Evolutionary conservation across 2,113 vertebrate species (phyloP), one percentile per base, ranked within the genome.

Genomic region (Epinephelus lanceolatus): DNA sequence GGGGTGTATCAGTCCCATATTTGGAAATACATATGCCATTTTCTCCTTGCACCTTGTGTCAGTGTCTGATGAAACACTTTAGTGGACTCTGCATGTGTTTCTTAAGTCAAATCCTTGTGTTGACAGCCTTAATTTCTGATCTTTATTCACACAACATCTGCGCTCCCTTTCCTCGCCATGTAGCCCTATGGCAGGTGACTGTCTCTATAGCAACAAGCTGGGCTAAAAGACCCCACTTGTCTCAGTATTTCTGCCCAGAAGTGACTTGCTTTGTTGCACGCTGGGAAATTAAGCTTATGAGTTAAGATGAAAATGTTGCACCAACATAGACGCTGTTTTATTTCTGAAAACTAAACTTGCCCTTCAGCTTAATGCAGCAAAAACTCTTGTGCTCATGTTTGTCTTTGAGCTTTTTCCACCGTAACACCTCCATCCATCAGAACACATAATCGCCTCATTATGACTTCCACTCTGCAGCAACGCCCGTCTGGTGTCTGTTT

Each of bases 151-250:
- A 12, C 23, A 19, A 21, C 37, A 33, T 71, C 47, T 42, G 7
- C 4, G 4, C 25, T 47, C 25, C 4, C 21, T 25, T 25, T 62
- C 17, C 45, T 71, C 53, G 45, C 10, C 19, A 17, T 60, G n/a
- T 12, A 8, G 51, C 71, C 17, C 15, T 7, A 3, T 18, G 19
- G 45, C 55, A 68, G 23, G 56, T 52, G 62, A 73, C 3, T 57
- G 61, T 80, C 55, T 68, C 76, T 40, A 69, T 67, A 15, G 74
- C 69, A 81, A 70, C 74, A 73, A 53, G 62, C 21, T 15, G 60
- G 52, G 65, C 33, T 74, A 7, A 60, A 67, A 27, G 21, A 23
- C 37, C 17, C 18, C 27, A 53, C 52, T 37, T 61, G 27, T 70
- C 23, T 60, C 37, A 45, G 42, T 45, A 10, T 52, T 75, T 74